Evolutionary conservation across 2,888 invertebrate species (phyloP), one percentile per base, ranked within the genome.

Genomic region (Lasius fuliginosus): DNA sequence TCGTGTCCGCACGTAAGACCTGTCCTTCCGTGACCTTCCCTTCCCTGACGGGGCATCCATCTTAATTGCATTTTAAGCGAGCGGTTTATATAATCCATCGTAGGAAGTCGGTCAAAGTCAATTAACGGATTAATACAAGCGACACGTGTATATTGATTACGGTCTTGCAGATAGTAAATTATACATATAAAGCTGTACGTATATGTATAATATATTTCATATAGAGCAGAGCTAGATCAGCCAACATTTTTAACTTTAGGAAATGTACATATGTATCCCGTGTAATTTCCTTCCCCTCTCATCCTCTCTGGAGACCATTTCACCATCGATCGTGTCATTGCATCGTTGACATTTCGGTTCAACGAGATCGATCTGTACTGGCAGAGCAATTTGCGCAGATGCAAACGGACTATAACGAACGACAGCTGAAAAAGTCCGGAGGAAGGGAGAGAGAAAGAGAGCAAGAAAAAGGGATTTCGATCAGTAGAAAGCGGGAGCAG

Each of bases 401-500:
- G 64, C 11, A 33, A 36, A 64, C 36, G 36, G 36, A 64, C n/a
- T n/a, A 36, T 64, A 65, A 36, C 23, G 30, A 30, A 36, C n/a
- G 15, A 33, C 49, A 64, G 33, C 33, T 9, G 23, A 33, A 67
- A 76, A 60, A 53, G 68, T 49, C 27, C 27, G 9, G 40, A 65
- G 36, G n/a, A 9, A 23, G 23, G 23, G 40, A 40, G 27, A 18
- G n/a, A 33, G 18, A 46, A 40, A 40, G 23, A 23, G 18, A 9
- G 27, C 9, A 40, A 30, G 27, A 27, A 12, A 27, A 49, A 8
- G 60, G 15, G 49, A 77, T 56, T 30, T 77, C 71, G 15, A 30
- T 69, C 15, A 65, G 40, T 68, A 68, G n/a, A 68, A 56, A 68
- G 76, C 53, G 36, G 11, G 71, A 77, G 30, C 15, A 30, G n/a